phyloP scores from a whole-genome alignment of 2,797 vertebrate genomes.

The Molossus alvarezi region DNA sequence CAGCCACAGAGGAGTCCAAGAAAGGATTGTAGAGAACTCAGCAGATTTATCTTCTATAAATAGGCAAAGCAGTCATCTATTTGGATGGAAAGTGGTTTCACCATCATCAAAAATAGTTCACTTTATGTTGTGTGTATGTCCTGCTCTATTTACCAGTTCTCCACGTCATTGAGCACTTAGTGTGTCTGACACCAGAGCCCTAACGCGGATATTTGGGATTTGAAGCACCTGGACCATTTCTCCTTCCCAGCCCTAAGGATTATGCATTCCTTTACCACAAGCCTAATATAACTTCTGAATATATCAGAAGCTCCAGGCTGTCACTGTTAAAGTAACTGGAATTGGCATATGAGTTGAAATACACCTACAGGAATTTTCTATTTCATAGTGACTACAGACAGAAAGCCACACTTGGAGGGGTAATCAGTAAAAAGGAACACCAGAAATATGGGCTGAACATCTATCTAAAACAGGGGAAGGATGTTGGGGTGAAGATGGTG shows the following conservation, averaged over 20 bases:
- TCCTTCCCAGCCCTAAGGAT: background rate
- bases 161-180: background rate
- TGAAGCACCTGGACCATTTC: background rate
- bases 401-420: background rate
- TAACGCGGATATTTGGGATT: background rate
- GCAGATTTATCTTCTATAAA: background rate
- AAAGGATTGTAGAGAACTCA: background rate
- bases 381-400: background rate
- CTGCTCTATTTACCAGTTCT: background rate
- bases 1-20: background rate
- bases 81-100: background rate
- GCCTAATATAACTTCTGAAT: background rate
- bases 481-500: background rate
- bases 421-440: background rate
- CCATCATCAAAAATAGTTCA: background rate
- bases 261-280: background rate
- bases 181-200: background rate
- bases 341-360: background rate
- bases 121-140: background rate
- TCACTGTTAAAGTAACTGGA: slow-evolving; percentile 20
- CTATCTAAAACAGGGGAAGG: background rate
- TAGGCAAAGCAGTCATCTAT: background rate
- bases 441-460: background rate
- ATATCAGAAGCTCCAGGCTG: background rate
- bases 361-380: background rate